phyloP scores from a whole-genome alignment of 2,113 vertebrate species.

The Orientallactaga bullata region DNA sequence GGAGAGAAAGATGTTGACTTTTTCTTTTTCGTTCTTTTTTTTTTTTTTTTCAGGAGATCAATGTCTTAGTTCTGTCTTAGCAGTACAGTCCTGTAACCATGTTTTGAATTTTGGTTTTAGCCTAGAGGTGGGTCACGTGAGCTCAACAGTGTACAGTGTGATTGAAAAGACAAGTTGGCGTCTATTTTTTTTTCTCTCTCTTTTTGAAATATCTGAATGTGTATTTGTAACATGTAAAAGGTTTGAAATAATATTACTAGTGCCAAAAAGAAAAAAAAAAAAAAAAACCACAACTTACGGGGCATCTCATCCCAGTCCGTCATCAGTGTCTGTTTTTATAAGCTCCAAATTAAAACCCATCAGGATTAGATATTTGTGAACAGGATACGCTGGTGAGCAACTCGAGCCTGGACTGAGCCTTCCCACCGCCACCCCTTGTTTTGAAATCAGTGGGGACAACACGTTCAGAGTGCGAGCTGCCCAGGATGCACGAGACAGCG shows the following conservation, averaged over 20 bases:
- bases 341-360: constrained; percentile 83
- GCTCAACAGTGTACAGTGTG: constrained; percentile 75
- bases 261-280: constrained; percentile 81
- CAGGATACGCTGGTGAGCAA: constrained; percentile 80
- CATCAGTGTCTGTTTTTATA: constrained; percentile 86
- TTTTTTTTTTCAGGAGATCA: background rate
- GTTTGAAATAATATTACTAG: constrained; percentile 33
- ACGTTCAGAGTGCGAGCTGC: background rate
- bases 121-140: constrained; percentile 49
- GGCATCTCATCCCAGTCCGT: constrained; percentile 82
- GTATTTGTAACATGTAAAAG: constrained; percentile 85
- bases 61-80: constrained; percentile 73
- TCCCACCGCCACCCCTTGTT: background rate
- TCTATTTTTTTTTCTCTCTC: constrained; percentile 78
- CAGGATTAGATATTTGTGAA: constrained; percentile 87
- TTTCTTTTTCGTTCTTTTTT: accelerated
- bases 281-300: constrained; percentile 19
- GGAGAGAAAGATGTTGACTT: accelerated
- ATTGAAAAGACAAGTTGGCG: constrained; percentile 66
- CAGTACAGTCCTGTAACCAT: constrained; percentile 32
- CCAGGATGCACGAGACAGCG: background rate
- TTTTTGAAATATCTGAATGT: constrained; percentile 82
- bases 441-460: constrained; percentile 15
- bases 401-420: constrained; percentile 49
- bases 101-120: constrained; percentile 74